These are phyloP conservation scores for Leptoteleia sp. DNA, from an alignment of 1,140 invertebrate species.

Conservation along the genomic window DNA sequence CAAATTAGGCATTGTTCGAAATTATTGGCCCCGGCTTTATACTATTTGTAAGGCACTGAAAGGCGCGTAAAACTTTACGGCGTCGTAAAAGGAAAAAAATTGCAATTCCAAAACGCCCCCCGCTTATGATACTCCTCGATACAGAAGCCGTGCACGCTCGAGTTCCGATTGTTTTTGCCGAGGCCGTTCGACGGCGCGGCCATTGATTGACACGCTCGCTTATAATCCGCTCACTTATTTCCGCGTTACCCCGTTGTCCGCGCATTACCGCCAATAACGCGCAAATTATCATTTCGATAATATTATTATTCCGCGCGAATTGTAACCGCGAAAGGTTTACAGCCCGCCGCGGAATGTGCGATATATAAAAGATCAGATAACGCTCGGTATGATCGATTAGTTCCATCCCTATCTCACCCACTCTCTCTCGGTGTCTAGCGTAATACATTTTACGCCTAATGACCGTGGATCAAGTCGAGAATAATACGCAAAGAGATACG, in stretches of 20 bases:
- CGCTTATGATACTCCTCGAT: slow-evolving; percentile 13
- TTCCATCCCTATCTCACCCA: background rate
- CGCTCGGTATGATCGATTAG: slow-evolving; percentile 42
- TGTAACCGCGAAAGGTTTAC: too few species aligned
- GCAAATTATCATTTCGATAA: too few species aligned
- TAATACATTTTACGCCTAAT: slow-evolving; percentile 52
- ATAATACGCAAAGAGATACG: slow-evolving; percentile 46
- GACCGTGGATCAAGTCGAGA: slow-evolving; percentile 29
- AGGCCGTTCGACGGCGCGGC: background rate
- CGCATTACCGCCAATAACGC: too few species aligned
- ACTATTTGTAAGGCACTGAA: slow-evolving; percentile 15
- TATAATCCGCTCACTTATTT: slow-evolving; percentile 25
- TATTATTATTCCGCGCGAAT: too few species aligned
- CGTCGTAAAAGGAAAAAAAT: slow-evolving; percentile 7
- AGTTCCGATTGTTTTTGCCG: slow-evolving; percentile 34
- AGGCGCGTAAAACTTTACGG: slow-evolving; percentile 16
- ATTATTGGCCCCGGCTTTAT: slow-evolving; percentile 25
- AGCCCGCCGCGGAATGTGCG: slow-evolving; percentile 3
- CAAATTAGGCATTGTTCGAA: slow-evolving; percentile 37
- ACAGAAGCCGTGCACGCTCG: background rate
- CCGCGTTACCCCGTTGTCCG: background rate
- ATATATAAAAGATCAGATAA: slow-evolving; percentile 46
- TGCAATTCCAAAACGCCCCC: background rate
- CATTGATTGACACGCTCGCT: slow-evolving; percentile 15
- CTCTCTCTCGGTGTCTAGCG: slow-evolving; percentile 6